A percentile compares a stretch with the other conserved stretches of the same genome.
phyloP scores from a whole-genome alignment of 92 coral and sea anemone species.

The Palythoa grandiflora region DNA sequence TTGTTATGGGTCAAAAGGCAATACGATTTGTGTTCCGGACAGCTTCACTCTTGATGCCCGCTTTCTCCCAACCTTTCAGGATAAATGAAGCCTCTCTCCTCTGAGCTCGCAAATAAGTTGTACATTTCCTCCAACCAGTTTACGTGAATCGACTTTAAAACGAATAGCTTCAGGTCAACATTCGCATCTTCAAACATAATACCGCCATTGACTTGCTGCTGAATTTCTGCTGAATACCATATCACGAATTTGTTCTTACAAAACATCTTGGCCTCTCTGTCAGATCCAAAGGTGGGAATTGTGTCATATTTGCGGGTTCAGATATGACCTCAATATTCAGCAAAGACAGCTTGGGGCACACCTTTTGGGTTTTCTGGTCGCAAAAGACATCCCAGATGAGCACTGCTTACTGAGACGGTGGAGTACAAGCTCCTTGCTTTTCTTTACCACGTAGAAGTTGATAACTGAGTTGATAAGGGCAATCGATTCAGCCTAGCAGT shows the following conservation, averaged over 20 bases:
- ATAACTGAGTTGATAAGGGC: background rate
- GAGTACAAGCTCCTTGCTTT: background rate
- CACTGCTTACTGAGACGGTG: background rate
- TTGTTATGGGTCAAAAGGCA: no score
- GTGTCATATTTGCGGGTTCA: background rate
- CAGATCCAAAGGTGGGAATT: no score
- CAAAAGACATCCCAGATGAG: constrained; percentile 7
- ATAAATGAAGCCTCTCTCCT: no score
- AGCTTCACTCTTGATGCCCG: background rate
- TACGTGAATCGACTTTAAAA: no score
- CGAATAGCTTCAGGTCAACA: no score
- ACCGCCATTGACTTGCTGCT: background rate
- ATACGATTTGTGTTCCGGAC: background rate
- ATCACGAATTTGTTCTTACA: no score
- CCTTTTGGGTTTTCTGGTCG: no score
- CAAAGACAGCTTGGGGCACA: background rate
- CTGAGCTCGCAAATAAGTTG: no score
- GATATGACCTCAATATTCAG: constrained; percentile 2
- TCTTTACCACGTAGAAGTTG: background rate
- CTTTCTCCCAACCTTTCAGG: no score
- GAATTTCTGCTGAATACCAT: no score
- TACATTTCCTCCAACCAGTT: background rate
- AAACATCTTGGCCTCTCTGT: no score
- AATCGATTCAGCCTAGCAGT: background rate
- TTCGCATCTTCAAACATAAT: background rate